Percentiles rank a stretch among this genome's conserved stretches.
Conservation (phyloP, 2,797 vertebrate genomes). For the Tragelaphus oryx region DNA sequence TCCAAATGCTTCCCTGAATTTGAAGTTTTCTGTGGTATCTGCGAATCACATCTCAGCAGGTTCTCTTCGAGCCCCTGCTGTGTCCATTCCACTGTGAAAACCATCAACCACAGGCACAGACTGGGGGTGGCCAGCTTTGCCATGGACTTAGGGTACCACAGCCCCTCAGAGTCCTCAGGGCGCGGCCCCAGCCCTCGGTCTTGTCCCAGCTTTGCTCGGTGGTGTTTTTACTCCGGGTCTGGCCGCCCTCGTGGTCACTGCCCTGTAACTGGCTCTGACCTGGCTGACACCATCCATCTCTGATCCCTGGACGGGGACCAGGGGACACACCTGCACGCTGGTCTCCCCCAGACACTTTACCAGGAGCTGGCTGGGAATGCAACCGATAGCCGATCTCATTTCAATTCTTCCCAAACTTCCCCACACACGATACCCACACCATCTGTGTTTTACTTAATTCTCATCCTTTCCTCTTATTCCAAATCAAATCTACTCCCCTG, state of each 20-base stretch:
- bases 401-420: not conserved
- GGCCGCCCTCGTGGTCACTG: accelerated
- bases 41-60: constrained; percentile 32
- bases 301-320: not conserved
- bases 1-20: not conserved
- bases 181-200: not conserved
- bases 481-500: not conserved
- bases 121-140: accelerated
- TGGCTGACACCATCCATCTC: not conserved
- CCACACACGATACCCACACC: not conserved
- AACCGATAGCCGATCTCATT: not conserved
- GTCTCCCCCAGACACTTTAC: not conserved
- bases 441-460: not conserved
- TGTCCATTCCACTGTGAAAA: not conserved
- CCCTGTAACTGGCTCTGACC: not conserved
- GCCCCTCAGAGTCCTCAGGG: not conserved
- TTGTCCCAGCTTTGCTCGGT: not conserved
- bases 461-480: not conserved
- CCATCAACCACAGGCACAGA: not conserved
- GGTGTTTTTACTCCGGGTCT: not conserved
- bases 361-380: not conserved
- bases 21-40: not conserved
- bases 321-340: not conserved
- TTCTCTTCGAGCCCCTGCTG: not conserved
- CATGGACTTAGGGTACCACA: constrained; percentile 19